These are phyloP conservation scores for Drosophila leontia DNA, from an alignment of 1,140 invertebrate species.

Conservation along the genomic window DNA sequence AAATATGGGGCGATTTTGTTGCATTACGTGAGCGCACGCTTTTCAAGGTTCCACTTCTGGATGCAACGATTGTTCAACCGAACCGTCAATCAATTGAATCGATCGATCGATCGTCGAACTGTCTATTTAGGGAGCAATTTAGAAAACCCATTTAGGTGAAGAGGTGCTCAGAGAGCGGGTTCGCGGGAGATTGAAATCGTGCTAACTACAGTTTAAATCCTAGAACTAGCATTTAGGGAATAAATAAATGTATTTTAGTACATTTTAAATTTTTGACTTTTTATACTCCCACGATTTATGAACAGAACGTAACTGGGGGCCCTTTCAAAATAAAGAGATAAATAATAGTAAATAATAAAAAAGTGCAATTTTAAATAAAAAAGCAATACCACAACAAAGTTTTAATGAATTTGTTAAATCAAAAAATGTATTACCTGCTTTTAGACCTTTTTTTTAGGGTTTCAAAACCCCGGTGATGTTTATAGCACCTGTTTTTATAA, in stretches of 20 bases:
- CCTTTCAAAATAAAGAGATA: no score
- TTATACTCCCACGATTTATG: neutral
- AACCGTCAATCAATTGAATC: constrained; percentile 37
- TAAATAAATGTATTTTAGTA: neutral
- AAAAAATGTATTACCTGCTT: neutral
- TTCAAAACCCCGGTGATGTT: no score
- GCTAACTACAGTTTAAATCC: neutral
- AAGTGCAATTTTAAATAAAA: no score
- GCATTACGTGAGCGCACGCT: constrained; percentile 28
- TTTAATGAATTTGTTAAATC: neutral
- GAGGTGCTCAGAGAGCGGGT: neutral
- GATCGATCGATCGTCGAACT: constrained; percentile 34
- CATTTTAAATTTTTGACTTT: neutral
- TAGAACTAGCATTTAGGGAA: neutral
- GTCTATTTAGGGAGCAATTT: constrained; percentile 47
- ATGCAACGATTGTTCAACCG: constrained; percentile 41
- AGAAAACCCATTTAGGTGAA: constrained; percentile 6
- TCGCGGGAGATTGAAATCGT: neutral
- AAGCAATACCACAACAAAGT: neutral
- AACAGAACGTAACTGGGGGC: no score
- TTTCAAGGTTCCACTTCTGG: constrained; percentile 38
- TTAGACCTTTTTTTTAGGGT: neutral
- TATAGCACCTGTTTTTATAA: no score
- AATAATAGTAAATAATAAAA: no score
- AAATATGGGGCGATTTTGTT: constrained; percentile 38